Base-by-base conservation (phyloP, 2,797 vertebrate species). In the Platalea minor region DNA sequence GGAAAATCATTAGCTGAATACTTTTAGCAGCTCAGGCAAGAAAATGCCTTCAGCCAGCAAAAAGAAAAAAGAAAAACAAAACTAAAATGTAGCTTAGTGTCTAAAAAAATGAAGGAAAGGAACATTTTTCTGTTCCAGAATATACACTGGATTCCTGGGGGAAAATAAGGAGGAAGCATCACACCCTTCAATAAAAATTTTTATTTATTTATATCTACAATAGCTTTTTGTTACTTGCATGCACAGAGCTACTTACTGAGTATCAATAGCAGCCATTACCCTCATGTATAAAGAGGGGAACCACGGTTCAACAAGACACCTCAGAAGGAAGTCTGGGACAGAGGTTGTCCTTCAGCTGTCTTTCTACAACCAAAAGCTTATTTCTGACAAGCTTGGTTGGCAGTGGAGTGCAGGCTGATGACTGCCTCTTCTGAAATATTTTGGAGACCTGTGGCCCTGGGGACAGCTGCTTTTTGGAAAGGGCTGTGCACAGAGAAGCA, bases 1-100 rank as follows among this genome's bases (percentile, higher is more conserved):
- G 86, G 81, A 91, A 95, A 96, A 85, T 89, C 43, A 92, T 89
- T 83, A 87, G 31, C 70, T 91, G 35, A 92, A 76, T 77, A 46
- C 21, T 76, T 95, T 50, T 76, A 95, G 72, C 35, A 83, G 35
- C 29, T 31, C 61, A 76, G 16, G 16, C 50, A 69, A 93, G 50
- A 69, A 65, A 72, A 86, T 28, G 8, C 12, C 18, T 88, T 91
- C 39, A 81, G 43, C 17, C 18, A 75, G 28, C 17, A 90, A 61
- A 18, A 25, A 43, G 2, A 1, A 51, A 39, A 46, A 46, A 41
- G 14, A 41, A n/a, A 51, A 26, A 13, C 1, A 39, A 10, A 39
- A 39, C 4, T 67, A 11, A 78, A 76, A 65, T 18, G 20, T 9
- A 54, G 25, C 31, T 74, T 60, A 35, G 0, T 41, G 8, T 48